Evolutionary conservation across 2,888 invertebrate species (phyloP).

Genomic region (Andrena hattorfiana): DNA sequence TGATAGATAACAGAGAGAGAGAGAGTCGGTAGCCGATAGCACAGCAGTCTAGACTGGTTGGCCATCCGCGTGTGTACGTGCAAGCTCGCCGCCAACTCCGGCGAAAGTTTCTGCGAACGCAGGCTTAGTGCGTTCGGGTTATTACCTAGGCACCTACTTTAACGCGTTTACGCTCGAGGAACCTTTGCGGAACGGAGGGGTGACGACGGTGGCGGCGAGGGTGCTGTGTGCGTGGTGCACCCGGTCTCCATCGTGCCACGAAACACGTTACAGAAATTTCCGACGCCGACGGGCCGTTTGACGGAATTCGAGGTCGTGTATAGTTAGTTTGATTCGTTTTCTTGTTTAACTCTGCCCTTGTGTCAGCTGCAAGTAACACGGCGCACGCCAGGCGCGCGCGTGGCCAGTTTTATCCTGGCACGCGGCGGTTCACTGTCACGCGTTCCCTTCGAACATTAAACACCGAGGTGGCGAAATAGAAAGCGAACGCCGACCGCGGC

Average conservation of each 20-base stretch:
- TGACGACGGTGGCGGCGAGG: constrained; percentile 11
- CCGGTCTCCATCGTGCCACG: constrained; percentile 29
- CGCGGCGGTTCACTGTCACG: neutral
- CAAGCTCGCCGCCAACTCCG: constrained; percentile 41
- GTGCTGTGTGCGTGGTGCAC: neutral
- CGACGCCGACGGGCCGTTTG: constrained; percentile 42
- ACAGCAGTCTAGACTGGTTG: constrained; percentile 26
- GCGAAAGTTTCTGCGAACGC: constrained; percentile 63
- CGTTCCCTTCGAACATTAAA: constrained; percentile 11
- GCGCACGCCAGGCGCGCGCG: constrained; percentile 18
- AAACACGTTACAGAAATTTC: constrained; percentile 57
- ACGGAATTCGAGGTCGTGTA: constrained; percentile 44
- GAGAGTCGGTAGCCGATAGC: constrained; percentile 16
- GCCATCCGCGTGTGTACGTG: constrained; percentile 25
- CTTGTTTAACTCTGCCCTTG: constrained; percentile 53
- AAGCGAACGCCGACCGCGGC: neutral
- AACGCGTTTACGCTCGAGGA: constrained; percentile 58
- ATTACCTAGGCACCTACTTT: constrained; percentile 64
- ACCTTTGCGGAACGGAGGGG: constrained; percentile 9
- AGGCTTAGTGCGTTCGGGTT: constrained; percentile 47
- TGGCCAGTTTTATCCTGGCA: constrained; percentile 32
- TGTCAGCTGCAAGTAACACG: neutral
- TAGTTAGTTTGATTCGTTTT: constrained; percentile 57
- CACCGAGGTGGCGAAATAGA: constrained; percentile 16
- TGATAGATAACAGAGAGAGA: constrained; percentile 13